These are phyloP conservation scores for Magallana gigas DNA, from an alignment of 1,140 invertebrate species.

Conservation along the genomic window DNA sequence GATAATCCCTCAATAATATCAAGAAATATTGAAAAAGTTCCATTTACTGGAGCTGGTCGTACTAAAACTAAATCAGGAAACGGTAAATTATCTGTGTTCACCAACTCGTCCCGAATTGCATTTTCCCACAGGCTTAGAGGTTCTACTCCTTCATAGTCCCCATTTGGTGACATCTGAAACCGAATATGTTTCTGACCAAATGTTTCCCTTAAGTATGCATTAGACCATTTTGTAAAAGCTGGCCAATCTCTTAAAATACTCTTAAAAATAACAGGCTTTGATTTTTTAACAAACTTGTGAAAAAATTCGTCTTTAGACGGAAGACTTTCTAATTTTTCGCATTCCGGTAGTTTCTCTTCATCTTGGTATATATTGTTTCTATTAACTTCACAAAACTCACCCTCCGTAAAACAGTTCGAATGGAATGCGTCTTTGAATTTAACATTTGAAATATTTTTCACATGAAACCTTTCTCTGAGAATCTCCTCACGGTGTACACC, in stretches of 20 bases:
- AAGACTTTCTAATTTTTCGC: slow-evolving; percentile 64
- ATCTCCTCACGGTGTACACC: slow-evolving; percentile 69
- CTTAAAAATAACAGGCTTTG: slow-evolving; percentile 75
- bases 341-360: slow-evolving; percentile 46
- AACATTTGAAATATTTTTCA: slow-evolving; percentile 53
- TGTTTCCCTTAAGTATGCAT: slow-evolving; percentile 65
- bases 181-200: slow-evolving; percentile 69
- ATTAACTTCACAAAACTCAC: neutral
- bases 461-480: slow-evolving; percentile 63
- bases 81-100: slow-evolving; percentile 63
- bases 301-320: slow-evolving; percentile 69
- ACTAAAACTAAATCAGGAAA: slow-evolving; percentile 76
- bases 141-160: slow-evolving; percentile 76
- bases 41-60: slow-evolving; percentile 70
- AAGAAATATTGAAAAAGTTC: slow-evolving; percentile 74
- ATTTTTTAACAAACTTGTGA: slow-evolving; percentile 70
- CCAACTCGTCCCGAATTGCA: slow-evolving; percentile 58
- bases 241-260: slow-evolving; percentile 68
- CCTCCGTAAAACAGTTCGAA: neutral
- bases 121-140: slow-evolving; percentile 67
- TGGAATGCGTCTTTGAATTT: slow-evolving; percentile 5
- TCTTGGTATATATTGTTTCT: neutral
- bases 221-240: slow-evolving; percentile 73
- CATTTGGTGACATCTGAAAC: slow-evolving; percentile 72
- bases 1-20: slow-evolving; percentile 68